Evolutionary conservation across 2,797 vertebrate genomes (phyloP).

Genomic region (Margarornis squamiger): DNA sequence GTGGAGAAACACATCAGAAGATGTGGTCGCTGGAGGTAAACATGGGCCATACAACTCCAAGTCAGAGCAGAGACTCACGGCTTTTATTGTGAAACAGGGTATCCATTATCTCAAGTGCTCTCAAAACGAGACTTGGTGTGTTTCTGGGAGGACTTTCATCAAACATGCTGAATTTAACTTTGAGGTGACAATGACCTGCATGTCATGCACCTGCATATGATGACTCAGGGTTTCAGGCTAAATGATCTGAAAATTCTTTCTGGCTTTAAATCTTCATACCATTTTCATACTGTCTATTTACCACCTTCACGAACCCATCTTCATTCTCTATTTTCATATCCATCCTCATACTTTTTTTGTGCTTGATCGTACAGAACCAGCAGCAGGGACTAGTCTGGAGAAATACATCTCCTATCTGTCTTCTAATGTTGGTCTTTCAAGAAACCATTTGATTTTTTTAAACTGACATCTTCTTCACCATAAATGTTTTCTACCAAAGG

Average conservation of each 20-base stretch:
- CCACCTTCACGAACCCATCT: not conserved
- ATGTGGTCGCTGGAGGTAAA: not conserved
- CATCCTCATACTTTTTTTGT: not conserved
- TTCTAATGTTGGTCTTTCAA: not conserved
- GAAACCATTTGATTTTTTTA: not conserved
- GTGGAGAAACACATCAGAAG: not conserved
- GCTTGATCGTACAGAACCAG: not conserved
- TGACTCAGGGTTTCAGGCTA: not conserved
- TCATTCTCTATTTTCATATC: not conserved
- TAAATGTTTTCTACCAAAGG: not conserved
- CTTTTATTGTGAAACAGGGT: not conserved
- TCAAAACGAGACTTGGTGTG: not conserved
- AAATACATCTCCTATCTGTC: not conserved
- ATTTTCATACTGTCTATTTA: not conserved
- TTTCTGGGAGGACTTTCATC: not conserved
- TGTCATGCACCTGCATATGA: not conserved
- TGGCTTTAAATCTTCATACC: not conserved
- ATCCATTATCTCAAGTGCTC: not conserved
- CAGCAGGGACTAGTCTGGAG: not conserved
- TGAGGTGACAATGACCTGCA: not conserved
- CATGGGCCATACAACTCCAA: not conserved
- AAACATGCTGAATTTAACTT: not conserved
- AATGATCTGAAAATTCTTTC: not conserved
- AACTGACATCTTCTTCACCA: not conserved
- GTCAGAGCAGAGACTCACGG: not conserved